Percentiles rank a stretch among this genome's conserved stretches.
These are phyloP conservation scores for Sthenelais limicola DNA, from an alignment of 2,888 invertebrate genomes.

Conservation along the genomic window DNA sequence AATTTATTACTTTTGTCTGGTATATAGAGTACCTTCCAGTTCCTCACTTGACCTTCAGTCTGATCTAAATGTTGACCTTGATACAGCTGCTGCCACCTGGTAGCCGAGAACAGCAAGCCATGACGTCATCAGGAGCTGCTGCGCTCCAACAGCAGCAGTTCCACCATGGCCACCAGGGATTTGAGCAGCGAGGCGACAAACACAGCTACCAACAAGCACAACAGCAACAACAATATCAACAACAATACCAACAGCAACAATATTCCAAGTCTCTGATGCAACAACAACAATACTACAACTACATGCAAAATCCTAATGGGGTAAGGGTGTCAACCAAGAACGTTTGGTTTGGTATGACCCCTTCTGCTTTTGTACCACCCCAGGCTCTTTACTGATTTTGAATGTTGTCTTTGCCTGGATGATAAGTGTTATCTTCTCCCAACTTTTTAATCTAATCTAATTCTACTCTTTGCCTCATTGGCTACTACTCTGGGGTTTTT, in stretches of 20 bases:
- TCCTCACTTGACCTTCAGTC: neutral
- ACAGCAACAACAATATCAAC: conserved; percentile 13
- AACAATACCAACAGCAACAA: conserved; percentile 19
- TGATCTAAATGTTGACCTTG: conserved; percentile 25
- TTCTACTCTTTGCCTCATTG: too few species aligned
- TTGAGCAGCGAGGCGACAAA: too few species aligned
- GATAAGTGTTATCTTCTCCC: too few species aligned
- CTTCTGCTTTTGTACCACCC: too few species aligned
- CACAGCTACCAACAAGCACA: neutral
- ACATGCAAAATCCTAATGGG: conserved; percentile 25
- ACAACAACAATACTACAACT: neutral
- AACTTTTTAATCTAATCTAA: too few species aligned
- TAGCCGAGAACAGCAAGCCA: conserved; percentile 19
- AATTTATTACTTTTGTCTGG: too few species aligned
- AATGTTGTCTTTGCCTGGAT: too few species aligned
- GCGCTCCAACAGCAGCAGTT: conserved; percentile 3
- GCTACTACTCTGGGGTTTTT: too few species aligned
- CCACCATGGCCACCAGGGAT: too few species aligned
- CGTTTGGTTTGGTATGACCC: too few species aligned
- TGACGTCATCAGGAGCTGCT: neutral
- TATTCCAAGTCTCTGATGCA: neutral
- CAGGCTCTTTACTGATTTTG: too few species aligned
- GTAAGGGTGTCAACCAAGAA: conserved; percentile 38
- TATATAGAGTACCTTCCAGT: too few species aligned
- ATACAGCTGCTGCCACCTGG: conserved; percentile 34